These are phyloP conservation scores for Falco berigora DNA, from an alignment of 2,797 vertebrate species.

Conservation along the genomic window DNA sequence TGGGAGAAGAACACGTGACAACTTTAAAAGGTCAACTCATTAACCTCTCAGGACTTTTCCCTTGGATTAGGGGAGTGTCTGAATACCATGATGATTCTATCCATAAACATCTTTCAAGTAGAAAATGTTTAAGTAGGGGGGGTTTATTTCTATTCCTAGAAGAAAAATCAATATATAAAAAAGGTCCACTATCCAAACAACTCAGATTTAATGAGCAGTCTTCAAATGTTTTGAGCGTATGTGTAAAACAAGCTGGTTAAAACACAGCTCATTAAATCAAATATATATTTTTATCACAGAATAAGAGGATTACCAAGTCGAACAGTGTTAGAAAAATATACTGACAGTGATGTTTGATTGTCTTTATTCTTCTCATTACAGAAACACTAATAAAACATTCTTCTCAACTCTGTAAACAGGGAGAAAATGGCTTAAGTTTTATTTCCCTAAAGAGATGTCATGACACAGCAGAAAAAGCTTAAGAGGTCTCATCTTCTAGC, in stretches of 20 bases:
- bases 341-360: not conserved
- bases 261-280: not conserved
- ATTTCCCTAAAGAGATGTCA: not conserved
- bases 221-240: not conserved
- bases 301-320: not conserved
- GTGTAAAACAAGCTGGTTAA: not conserved
- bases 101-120: not conserved
- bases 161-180: not conserved
- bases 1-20: conserved; percentile 11
- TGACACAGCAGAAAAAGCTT: not conserved
- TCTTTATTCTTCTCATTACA: not conserved
- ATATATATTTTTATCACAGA: not conserved
- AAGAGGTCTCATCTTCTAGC: not conserved
- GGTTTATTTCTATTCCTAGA: not conserved
- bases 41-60: not conserved
- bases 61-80: not conserved
- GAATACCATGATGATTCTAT: not conserved
- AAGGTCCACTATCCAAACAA: not conserved
- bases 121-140: not conserved
- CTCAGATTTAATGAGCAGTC: not conserved
- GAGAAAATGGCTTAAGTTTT: not conserved
- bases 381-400: not conserved
- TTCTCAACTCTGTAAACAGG: not conserved
- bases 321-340: not conserved
- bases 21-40: fast-evolving